Conservation (phyloP, 2,797 vertebrate genomes). For the Peromyscus aztecus region DNA sequence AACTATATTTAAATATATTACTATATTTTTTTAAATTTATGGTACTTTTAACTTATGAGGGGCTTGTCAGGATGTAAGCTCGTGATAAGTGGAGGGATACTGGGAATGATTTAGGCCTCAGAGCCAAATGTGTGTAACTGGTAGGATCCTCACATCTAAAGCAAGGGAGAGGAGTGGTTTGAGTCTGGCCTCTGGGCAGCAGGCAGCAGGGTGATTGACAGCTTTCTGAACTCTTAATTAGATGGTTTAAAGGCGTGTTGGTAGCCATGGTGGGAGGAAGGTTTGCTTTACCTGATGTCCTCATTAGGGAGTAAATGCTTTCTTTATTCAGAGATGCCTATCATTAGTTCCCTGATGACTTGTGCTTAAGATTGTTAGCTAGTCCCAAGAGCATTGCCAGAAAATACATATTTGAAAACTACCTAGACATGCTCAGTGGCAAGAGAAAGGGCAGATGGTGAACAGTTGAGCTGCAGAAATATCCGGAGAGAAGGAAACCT, state of each 20-base stretch:
- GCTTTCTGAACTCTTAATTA: constrained; percentile 67
- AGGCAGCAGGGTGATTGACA: background rate
- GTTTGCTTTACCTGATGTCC: constrained; percentile 25
- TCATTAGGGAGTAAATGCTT: constrained; percentile 35
- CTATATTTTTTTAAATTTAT: background rate
- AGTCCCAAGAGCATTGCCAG: constrained; percentile 44
- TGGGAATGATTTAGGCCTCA: background rate
- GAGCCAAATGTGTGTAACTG: constrained; percentile 22
- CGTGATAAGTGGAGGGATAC: background rate
- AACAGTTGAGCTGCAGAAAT: background rate
- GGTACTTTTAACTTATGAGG: background rate
- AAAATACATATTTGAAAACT: constrained; percentile 54
- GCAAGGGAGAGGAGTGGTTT: constrained; percentile 27
- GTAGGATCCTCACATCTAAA: background rate
- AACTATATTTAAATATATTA: background rate
- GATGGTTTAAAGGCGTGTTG: constrained; percentile 54
- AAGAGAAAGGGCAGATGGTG: background rate
- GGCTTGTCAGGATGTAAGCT: background rate
- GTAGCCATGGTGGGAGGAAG: background rate
- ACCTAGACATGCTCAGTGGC: background rate
- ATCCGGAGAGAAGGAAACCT: background rate
- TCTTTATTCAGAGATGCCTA: constrained; percentile 14
- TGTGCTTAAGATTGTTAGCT: constrained; percentile 53
- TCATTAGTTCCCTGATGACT: constrained; percentile 54
- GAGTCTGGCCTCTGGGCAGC: constrained; percentile 4